Base-by-base conservation (phyloP, 1,140 invertebrate species). In the Lordiphosa mommai region DNA sequence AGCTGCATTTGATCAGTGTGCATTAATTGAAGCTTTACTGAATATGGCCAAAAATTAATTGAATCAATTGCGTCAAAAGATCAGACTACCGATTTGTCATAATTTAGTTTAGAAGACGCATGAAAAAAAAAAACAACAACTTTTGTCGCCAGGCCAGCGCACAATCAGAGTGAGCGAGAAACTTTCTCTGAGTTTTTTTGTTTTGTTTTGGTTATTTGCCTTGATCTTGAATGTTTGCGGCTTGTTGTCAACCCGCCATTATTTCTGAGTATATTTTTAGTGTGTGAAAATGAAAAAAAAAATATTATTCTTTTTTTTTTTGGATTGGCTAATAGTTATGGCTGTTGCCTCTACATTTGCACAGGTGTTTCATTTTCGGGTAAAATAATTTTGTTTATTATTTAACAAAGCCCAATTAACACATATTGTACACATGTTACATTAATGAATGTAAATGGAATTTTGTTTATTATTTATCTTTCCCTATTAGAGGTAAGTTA, bases 181-280 rank as follows among this genome's bases (percentile, higher is more conserved):
- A 27, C 23, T 37, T 32, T 64, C 27, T 30, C 23, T 29, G 32
- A 59, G n/a, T 63, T 56, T 56, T 61, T 65, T 66, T 67, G 53
- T 68, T 82, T 82, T 82, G 76, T 65, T 82, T 82, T 79, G 65
- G 29, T 63, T 37, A 14, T 57, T 63, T 52, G 79, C 79, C 77
- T 82, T 82, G 77, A 82, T 84, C 77, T 82, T 84, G 77, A 76
- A 70, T 53, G 60, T 34, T 82, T 56, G 44, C 33, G 58, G 51
- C 56, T 29, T 80, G 76, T 76, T 84, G 76, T 84, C 77, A 84
- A 82, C 77, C 61, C 53, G 48, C 47, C 27, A 29, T 67, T 44
- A 67, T 64, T 59, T 23, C 32, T 38, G 32, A 61, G 44, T 59
- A 80, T 82, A 80, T 76, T 76, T 76, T 71, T 82, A 82, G 76